Evolutionary conservation across 2,113 vertebrate species (phyloP), one percentile per base, ranked within the genome.

Genomic region (Oreotrochilus melanogaster): DNA sequence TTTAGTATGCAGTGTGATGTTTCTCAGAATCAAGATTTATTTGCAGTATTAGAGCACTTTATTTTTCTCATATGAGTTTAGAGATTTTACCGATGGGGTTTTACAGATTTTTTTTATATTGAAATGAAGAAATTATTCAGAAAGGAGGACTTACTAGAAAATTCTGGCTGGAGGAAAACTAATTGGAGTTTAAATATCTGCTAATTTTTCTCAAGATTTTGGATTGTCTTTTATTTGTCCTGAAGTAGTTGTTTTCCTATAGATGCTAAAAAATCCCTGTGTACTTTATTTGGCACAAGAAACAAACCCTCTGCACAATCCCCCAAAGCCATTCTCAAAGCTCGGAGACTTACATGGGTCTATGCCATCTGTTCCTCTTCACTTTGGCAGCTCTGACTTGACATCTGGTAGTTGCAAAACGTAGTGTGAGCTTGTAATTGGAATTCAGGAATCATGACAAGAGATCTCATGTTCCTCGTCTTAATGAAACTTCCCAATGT

Each of bases 301-400:
- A 69, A 84, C 48, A 74, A 69, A 2, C 23, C 48, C 25, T 64
- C 75, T 50, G 18, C 82, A 43, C 50, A 83, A 39, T 54, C 71
- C 64, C 54, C 25, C 53, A 69, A 91, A 79, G 62, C 70, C 50
- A 50, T 82, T 85, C 71, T 76, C 67, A 70, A 85, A 94, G 91
- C n/a, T 75, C 53, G 57, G 64, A 76, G 39, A 47, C 80, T 86
- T 93, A 86, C 89, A 53, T 66, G 66, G 75, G 56, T 86, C 78
- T 85, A 6, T 79, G 66, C 91, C 89, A 91, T 96, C 93, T 96
- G 93, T 85, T 89, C 33, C n/a, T 58, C 45, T 81, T 87, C 91
- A 75, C 57, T 85, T 94, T 96, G 94, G 92, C 94, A 95, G 78
- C 87, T 94, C 66, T 83, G 53, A 85, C 70, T 89, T 88, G 92